phyloP scores from a whole-genome alignment of 2,888 invertebrate genomes.

The Drosophila birchii region DNA sequence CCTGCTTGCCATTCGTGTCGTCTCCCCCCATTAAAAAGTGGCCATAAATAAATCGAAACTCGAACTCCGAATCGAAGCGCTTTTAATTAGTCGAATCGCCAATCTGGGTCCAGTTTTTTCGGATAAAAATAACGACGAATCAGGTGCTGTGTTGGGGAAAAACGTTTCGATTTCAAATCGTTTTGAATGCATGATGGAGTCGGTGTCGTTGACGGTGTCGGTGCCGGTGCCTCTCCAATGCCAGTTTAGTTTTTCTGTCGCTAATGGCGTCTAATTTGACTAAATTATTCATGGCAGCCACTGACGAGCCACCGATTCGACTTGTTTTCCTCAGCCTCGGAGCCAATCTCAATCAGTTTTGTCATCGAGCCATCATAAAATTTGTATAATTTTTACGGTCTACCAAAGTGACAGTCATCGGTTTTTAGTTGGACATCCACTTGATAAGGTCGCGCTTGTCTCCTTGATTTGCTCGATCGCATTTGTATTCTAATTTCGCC shows the following conservation, averaged over 20 bases:
- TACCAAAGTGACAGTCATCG: conserved; percentile 70
- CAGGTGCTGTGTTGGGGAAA: conserved; percentile 63
- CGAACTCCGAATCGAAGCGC: conserved; percentile 8
- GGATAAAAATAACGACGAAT: conserved; percentile 60
- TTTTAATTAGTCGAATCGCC: conserved; percentile 61
- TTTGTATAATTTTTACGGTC: conserved; percentile 78
- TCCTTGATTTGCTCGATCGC: conserved; percentile 72
- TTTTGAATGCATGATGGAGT: conserved; percentile 56
- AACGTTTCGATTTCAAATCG: conserved; percentile 29
- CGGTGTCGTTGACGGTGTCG: conserved; percentile 9
- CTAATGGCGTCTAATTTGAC: conserved; percentile 73
- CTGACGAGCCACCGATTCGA: conserved; percentile 50
- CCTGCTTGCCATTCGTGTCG: conserved; percentile 28
- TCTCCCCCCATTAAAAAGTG: conserved; percentile 51
- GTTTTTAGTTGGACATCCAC: conserved; percentile 65
- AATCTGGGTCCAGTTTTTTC: conserved; percentile 50
- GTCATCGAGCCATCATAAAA: conserved; percentile 72
- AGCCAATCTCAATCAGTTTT: conserved; percentile 66
- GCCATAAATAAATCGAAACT: conserved; percentile 60
- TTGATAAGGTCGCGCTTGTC: conserved; percentile 47
- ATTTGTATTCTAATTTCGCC: conserved; percentile 64
- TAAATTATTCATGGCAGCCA: conserved; percentile 70
- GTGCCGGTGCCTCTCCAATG: conserved; percentile 12
- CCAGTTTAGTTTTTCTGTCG: conserved; percentile 47
- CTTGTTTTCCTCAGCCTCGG: conserved; percentile 60